Evolutionary conservation across 2,113 vertebrate species (phyloP).

Genomic region (Bufo gargarizans): DNA sequence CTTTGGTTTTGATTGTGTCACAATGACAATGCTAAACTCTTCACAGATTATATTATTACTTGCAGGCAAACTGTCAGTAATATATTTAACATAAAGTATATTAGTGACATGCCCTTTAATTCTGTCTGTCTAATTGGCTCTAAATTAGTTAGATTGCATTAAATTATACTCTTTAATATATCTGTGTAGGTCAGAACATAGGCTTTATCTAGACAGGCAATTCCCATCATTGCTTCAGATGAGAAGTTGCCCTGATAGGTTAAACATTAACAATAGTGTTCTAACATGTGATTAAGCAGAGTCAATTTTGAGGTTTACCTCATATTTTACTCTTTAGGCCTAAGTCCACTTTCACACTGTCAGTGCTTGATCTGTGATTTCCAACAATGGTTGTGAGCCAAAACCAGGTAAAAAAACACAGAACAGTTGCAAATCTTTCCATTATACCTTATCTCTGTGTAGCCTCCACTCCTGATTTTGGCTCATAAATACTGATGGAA

Average conservation of each 20-base stretch:
- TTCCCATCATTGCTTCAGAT: slow-evolving; percentile 73
- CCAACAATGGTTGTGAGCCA: too few relatives aligned
- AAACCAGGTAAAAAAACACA: too few relatives aligned
- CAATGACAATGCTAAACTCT: slow-evolving; percentile 4
- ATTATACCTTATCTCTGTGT: too few relatives aligned
- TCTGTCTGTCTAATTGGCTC: slow-evolving; percentile 79
- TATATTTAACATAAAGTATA: slow-evolving; percentile 82
- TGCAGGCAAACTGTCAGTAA: slow-evolving; percentile 74
- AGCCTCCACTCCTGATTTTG: too few relatives aligned
- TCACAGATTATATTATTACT: slow-evolving; percentile 63
- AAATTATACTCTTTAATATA: slow-evolving; percentile 80
- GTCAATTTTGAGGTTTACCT: too few relatives aligned
- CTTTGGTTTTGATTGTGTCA: neutral
- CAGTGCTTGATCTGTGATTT: too few relatives aligned
- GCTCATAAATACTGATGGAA: too few relatives aligned
- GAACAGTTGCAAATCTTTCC: too few relatives aligned
- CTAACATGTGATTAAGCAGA: neutral
- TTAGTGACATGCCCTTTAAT: slow-evolving; percentile 82
- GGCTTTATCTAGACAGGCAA: slow-evolving; percentile 76
- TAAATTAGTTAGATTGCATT: slow-evolving; percentile 81
- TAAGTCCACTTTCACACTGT: too few relatives aligned
- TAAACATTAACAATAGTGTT: slow-evolving; percentile 39
- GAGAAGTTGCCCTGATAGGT: slow-evolving; percentile 68
- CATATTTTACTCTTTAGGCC: too few relatives aligned
- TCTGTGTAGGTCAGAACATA: slow-evolving; percentile 77